phyloP scores from a whole-genome alignment of 2,888 invertebrate species.

The Drosophila lacicola region DNA sequence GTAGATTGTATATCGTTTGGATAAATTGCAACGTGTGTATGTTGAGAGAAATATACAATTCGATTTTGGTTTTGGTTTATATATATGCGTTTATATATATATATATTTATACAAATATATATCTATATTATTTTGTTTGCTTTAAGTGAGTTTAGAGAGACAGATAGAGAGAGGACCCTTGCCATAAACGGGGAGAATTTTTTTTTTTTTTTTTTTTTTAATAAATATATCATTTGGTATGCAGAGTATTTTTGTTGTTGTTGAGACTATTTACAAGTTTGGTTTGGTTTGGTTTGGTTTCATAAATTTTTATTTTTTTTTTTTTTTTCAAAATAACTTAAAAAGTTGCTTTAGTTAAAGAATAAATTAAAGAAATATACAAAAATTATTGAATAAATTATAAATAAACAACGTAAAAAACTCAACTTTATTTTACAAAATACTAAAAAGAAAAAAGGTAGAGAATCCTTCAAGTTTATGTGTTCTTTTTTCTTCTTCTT shows the following conservation, averaged over 20 bases:
- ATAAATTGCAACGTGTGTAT: slow-evolving; percentile 71
- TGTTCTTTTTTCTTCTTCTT: slow-evolving; percentile 59
- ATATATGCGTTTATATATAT: slow-evolving; percentile 57
- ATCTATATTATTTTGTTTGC: slow-evolving; percentile 29
- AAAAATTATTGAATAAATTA: slow-evolving; percentile 27
- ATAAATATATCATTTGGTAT: slow-evolving; percentile 66
- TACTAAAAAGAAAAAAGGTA: slow-evolving; percentile 34
- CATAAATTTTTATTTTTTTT: slow-evolving; percentile 33
- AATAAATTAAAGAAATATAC: slow-evolving; percentile 5
- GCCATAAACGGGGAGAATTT: slow-evolving; percentile 75
- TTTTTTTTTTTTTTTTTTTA: slow-evolving; percentile 23
- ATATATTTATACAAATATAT: slow-evolving; percentile 56
- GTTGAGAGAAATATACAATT: slow-evolving; percentile 69
- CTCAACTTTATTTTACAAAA: slow-evolving; percentile 42
- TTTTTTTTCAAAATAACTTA: slow-evolving; percentile 34
- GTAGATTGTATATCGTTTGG: slow-evolving; percentile 61
- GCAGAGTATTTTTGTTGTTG: slow-evolving; percentile 72
- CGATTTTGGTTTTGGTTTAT: slow-evolving; percentile 35
- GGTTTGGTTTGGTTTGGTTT: slow-evolving; percentile 54
- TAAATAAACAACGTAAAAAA: slow-evolving; percentile 42
- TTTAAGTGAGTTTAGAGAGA: slow-evolving; percentile 49
- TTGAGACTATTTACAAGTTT: slow-evolving; percentile 82
- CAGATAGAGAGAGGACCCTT: slow-evolving; percentile 78
- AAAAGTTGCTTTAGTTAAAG: slow-evolving; percentile 48
- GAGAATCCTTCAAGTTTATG: slow-evolving; percentile 48